phyloP scores from a whole-genome alignment of 2,113 vertebrate species.

The Puntigrus tetrazona region DNA sequence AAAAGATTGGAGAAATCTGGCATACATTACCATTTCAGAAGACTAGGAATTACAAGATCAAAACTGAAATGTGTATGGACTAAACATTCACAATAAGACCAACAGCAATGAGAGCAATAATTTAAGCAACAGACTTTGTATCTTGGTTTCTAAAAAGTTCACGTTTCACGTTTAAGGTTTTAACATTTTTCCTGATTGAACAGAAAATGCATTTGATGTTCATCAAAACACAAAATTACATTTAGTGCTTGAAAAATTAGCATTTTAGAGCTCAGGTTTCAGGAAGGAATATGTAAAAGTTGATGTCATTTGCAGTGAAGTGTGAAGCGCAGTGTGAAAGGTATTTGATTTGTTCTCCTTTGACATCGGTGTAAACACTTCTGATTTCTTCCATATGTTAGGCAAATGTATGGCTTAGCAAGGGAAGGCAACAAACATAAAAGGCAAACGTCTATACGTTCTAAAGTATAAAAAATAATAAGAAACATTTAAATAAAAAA shows the following conservation, averaged over 20 bases:
- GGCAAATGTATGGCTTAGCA: not conserved
- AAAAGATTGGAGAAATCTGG: not conserved
- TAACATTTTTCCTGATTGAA: not conserved
- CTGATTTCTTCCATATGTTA: conserved; percentile 23
- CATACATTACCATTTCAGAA: not conserved
- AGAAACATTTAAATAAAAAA: too few species aligned
- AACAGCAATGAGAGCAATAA: not conserved
- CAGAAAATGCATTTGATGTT: not conserved
- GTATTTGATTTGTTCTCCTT: conserved; percentile 18
- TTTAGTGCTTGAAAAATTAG: conserved; percentile 5
- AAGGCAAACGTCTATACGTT: too few species aligned
- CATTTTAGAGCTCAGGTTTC: not conserved
- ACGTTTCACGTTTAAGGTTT: not conserved
- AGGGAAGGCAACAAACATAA: not conserved
- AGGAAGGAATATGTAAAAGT: not conserved
- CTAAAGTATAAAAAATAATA: too few species aligned
- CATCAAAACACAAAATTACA: not conserved
- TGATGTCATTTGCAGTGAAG: conserved; percentile 24
- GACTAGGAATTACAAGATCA: not conserved
- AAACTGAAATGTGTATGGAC: not conserved
- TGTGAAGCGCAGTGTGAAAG: conserved; percentile 7
- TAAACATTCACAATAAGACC: not conserved
- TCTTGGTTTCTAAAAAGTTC: too few species aligned
- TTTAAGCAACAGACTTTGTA: too few species aligned
- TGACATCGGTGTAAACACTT: conserved; percentile 29